A percentile compares a stretch with the other conserved stretches of the same genome.
Evolutionary conservation across 2,888 invertebrate genomes (phyloP).

Genomic region (Agrypnus murinus): DNA sequence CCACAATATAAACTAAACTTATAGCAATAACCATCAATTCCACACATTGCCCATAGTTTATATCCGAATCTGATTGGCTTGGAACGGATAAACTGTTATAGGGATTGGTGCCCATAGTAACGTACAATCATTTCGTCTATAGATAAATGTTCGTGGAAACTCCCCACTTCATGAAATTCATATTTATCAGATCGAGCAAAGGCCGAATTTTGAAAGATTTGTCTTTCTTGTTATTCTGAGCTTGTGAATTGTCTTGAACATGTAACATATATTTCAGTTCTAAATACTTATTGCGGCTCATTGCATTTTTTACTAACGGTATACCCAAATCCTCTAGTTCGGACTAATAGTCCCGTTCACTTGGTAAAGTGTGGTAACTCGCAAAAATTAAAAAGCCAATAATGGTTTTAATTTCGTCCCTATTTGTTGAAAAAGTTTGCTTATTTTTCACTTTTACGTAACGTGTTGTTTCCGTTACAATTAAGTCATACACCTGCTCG

Average conservation of each 20-base stretch:
- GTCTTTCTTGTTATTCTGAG: background rate
- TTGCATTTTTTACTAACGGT: background rate
- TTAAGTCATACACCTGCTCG: background rate
- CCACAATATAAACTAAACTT: conserved; percentile 49
- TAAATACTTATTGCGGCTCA: background rate
- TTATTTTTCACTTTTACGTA: background rate
- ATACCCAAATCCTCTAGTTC: background rate
- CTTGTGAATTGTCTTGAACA: background rate
- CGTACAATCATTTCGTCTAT: conserved; percentile 45
- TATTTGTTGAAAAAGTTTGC: background rate
- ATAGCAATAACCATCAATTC: conserved; percentile 34
- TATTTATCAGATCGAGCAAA: background rate
- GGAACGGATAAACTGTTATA: conserved; percentile 42
- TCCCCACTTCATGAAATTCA: background rate
- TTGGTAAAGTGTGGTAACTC: background rate
- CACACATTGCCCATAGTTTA: conserved; percentile 43
- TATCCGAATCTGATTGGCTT: conserved; percentile 43
- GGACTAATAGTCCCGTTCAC: conserved; percentile 2
- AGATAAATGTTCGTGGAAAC: conserved; percentile 22
- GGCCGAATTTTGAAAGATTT: conserved; percentile 28
- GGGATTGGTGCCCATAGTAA: conserved; percentile 33
- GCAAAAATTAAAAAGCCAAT: conserved; percentile 6
- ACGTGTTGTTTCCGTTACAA: background rate
- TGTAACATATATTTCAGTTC: background rate
- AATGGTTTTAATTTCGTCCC: background rate